Evolutionary conservation across 1,140 invertebrate genomes (phyloP).

Genomic region (Drosophila orena): DNA sequence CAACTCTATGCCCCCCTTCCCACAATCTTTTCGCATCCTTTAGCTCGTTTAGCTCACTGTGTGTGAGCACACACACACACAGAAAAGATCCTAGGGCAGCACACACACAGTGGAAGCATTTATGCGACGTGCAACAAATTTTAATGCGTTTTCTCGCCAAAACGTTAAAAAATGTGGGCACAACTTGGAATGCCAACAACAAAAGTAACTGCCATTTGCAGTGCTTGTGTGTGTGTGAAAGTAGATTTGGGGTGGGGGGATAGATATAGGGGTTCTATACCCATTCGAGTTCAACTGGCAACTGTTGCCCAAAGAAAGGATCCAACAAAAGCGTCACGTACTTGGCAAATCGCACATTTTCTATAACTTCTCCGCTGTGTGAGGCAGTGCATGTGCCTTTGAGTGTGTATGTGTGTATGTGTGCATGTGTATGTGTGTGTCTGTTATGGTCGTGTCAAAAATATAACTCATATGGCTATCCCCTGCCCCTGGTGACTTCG

Average conservation of each 20-base stretch:
- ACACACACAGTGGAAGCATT: slow-evolving; percentile 62
- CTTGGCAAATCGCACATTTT: slow-evolving; percentile 79
- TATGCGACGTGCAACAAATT: slow-evolving; percentile 83
- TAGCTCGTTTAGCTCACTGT: slow-evolving; percentile 41
- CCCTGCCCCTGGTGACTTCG: too few species aligned
- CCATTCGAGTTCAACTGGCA: slow-evolving; percentile 65
- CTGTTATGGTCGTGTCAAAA: slow-evolving; percentile 53
- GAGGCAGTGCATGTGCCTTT: neutral
- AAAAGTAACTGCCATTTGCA: slow-evolving; percentile 74
- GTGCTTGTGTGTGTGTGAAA: slow-evolving; percentile 34
- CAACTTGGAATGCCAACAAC: slow-evolving; percentile 75
- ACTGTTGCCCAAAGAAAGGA: slow-evolving; percentile 71
- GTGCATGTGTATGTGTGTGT: slow-evolving; percentile 14
- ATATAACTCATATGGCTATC: slow-evolving; percentile 56
- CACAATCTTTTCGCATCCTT: neutral
- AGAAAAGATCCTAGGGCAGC: neutral
- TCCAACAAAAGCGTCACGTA: slow-evolving; percentile 80
- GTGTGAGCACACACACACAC: slow-evolving; percentile 21
- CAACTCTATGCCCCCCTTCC: slow-evolving; percentile 11
- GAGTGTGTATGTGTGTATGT: slow-evolving; percentile 10
- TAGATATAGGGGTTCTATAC: slow-evolving; percentile 6
- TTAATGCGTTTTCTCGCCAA: slow-evolving; percentile 81
- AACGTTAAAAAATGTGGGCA: slow-evolving; percentile 82
- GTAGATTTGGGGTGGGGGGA: slow-evolving; percentile 9
- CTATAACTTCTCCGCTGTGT: slow-evolving; percentile 47